Evolutionary conservation across 2,888 invertebrate species (phyloP).

Genomic region (Tipula unca): DNA sequence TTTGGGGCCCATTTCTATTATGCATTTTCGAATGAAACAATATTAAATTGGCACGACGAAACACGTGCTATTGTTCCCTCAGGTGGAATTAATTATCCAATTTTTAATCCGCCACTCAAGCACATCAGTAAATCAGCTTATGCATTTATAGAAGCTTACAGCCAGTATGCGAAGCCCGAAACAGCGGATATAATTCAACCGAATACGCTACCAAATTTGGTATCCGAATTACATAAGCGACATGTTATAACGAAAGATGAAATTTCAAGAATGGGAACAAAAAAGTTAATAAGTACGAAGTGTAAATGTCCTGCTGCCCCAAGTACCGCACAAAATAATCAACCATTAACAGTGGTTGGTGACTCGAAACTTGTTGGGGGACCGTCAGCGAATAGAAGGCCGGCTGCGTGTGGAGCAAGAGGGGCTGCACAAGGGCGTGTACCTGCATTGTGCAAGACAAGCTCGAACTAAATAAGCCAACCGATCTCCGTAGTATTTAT

Average conservation of each 20-base stretch:
- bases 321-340: background rate
- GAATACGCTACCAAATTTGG: background rate
- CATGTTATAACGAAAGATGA: background rate
- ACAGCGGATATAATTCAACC: background rate
- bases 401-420: background rate
- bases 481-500: too few species aligned
- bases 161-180: background rate
- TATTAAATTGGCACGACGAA: background rate
- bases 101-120: background rate
- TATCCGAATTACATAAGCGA: background rate
- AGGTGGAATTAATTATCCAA: background rate
- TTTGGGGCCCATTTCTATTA: background rate
- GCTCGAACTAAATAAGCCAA: background rate
- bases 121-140: background rate
- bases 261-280: background rate
- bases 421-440: background rate
- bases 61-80: background rate
- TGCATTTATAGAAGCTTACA: background rate
- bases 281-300: background rate
- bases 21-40: background rate
- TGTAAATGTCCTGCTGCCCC: background rate
- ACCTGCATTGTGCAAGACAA: background rate
- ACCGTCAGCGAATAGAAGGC: background rate
- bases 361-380: background rate
- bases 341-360: background rate